A percentile compares a stretch with the other conserved stretches of the same genome.
Conservation (phyloP, 2,888 invertebrate species). For the Rhagium mordax region DNA sequence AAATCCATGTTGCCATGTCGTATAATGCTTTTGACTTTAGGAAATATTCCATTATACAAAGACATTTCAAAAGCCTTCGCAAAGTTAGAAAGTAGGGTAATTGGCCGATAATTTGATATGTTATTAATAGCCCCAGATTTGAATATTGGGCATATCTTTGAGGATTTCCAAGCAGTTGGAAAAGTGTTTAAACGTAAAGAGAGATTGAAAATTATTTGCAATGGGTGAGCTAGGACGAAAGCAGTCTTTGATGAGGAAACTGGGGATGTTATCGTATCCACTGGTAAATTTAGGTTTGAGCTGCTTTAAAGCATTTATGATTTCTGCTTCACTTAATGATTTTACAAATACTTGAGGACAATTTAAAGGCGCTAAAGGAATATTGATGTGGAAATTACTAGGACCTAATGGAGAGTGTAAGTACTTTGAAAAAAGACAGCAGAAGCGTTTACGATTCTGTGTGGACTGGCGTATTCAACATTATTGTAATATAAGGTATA, state of each 20-base stretch:
- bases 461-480: too few relatives aligned
- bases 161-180: neutral
- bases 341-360: neutral
- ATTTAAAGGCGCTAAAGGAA: neutral
- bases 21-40: neutral
- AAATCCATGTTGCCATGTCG: neutral
- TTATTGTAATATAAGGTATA: too few relatives aligned
- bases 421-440: too few relatives aligned
- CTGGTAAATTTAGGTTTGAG: neutral
- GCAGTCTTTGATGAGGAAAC: neutral
- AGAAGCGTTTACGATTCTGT: too few relatives aligned
- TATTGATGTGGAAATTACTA: neutral
- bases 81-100: neutral
- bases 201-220: neutral
- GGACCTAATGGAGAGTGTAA: too few relatives aligned
- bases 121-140: neutral
- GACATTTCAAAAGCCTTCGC: neutral
- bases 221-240: neutral
- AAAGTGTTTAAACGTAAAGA: neutral
- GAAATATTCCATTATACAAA: neutral
- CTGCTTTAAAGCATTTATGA: neutral
- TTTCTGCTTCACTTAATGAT: neutral
- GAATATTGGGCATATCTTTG: neutral
- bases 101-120: neutral
- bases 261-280: neutral